Base-by-base conservation (phyloP, 2,797 vertebrate genomes). In the Fistularia tabacaria region DNA sequence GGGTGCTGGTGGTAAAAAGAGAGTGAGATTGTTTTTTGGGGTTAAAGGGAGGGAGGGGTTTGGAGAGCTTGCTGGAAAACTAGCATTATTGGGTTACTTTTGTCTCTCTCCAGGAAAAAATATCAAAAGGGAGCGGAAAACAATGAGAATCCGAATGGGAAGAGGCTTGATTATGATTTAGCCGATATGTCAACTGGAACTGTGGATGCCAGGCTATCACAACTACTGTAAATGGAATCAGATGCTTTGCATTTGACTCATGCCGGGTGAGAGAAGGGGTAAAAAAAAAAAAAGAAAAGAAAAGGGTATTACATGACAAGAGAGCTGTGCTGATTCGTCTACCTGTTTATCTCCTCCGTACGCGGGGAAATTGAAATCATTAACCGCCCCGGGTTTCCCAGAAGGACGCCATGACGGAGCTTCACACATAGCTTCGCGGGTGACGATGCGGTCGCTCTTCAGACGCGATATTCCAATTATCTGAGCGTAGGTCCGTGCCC, bases 61-160 rank as follows among this genome's bases (percentile, higher is more conserved):
- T 85, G 81, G 85, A 87, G 47, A 62, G 77, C 55, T 1, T 36
- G 61, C 78, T 83, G 84, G 86, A 88, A 88, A 86, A 81, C 45
- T 10, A n/a, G 62, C 62, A 76, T 80, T 79, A 83, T 82, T 72
- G 40, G 51, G 74, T 59, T 69, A 62, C 81, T 76, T 86, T 87
- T 79, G 71, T 86, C 72, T 80, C 66, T 46, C 39, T 76, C 64
- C 74, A 75, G 56, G 9, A 69, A 42, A 53, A 48, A 81, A 74
- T 70, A 74, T 60, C 70, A 74, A 74, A 25, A 25, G 25, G 25
- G 25, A 25, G 25, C 25, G 76, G 49, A 49, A 59, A 52, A 51
- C 57, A 59, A 66, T 62, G 51, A 40, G 43, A 53, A 51, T 66
- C 43, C 10, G 62, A 73, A 64, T 62, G 52, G 61, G 61, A 14